These are phyloP conservation scores for Pollenia amentaria DNA, from an alignment of 2,888 invertebrate genomes.

Conservation along the genomic window DNA sequence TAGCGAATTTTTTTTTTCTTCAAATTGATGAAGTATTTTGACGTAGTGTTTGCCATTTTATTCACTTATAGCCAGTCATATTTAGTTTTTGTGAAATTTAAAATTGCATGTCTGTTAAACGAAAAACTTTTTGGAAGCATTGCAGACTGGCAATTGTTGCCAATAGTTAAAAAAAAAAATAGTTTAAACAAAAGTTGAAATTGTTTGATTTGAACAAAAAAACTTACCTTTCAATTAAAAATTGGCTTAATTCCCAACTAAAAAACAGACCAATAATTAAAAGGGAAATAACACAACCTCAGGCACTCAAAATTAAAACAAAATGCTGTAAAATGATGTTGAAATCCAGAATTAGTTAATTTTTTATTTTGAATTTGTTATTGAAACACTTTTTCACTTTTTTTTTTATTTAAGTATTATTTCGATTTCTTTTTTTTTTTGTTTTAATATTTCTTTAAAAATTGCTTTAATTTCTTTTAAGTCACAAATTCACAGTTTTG, in stretches of 20 bases:
- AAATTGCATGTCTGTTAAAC: constrained; percentile 64
- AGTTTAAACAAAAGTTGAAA: constrained; percentile 35
- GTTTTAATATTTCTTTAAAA: not conserved
- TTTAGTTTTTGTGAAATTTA: constrained; percentile 61
- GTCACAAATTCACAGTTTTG: not conserved
- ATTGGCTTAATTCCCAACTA: constrained; percentile 39
- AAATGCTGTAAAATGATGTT: no score
- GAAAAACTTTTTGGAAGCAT: constrained; percentile 14
- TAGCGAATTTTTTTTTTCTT: constrained; percentile 10
- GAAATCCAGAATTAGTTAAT: not conserved
- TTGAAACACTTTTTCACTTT: constrained; percentile 57
- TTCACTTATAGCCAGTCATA: constrained; percentile 37
- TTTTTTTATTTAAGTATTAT: constrained; percentile 17
- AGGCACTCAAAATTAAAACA: not conserved
- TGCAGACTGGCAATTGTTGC: constrained; percentile 40
- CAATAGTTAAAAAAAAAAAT: constrained; percentile 45
- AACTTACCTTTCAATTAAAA: constrained; percentile 58
- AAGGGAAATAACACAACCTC: constrained; percentile 59
- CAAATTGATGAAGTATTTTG: constrained; percentile 1
- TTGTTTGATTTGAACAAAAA: not conserved
- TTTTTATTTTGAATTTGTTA: constrained; percentile 6
- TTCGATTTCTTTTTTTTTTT: not conserved
- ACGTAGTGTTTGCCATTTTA: constrained; percentile 39
- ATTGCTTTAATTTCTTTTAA: not conserved
- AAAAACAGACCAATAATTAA: constrained; percentile 19